Conservation (phyloP, 2,797 vertebrate genomes). For the Phoxinus dragarum region DNA sequence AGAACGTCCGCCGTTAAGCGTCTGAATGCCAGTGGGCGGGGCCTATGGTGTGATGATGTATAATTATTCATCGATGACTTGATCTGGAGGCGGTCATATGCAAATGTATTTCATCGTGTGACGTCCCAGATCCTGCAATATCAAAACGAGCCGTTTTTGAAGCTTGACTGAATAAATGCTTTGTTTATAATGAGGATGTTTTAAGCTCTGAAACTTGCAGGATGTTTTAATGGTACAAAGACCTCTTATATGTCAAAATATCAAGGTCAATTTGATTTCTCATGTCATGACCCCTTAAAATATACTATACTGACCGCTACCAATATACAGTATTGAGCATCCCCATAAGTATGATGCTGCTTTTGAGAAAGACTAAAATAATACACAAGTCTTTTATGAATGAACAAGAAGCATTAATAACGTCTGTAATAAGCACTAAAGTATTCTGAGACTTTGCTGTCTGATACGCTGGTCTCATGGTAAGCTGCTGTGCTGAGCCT, state of each 20-base stretch:
- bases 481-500: constrained; percentile 63
- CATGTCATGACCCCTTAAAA: background rate
- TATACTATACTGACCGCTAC: background rate
- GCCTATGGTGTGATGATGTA: too few relatives aligned
- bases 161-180: background rate
- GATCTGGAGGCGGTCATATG: background rate
- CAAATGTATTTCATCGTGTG: background rate
- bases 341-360: background rate
- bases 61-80: too few relatives aligned
- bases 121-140: background rate
- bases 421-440: background rate
- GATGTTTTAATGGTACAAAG: background rate
- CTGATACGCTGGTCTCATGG: constrained; percentile 55
- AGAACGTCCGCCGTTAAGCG: accelerated
- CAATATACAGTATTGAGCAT: background rate
- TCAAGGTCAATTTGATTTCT: background rate
- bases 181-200: background rate
- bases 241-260: background rate
- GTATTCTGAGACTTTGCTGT: constrained; percentile 27
- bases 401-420: constrained; percentile 6
- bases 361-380: background rate
- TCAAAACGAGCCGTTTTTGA: background rate
- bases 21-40: too few relatives aligned
- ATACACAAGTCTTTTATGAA: constrained; percentile 14
- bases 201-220: background rate